Base-by-base conservation (phyloP, 2,888 invertebrate genomes). In the Meliscaeva auricollis region DNA sequence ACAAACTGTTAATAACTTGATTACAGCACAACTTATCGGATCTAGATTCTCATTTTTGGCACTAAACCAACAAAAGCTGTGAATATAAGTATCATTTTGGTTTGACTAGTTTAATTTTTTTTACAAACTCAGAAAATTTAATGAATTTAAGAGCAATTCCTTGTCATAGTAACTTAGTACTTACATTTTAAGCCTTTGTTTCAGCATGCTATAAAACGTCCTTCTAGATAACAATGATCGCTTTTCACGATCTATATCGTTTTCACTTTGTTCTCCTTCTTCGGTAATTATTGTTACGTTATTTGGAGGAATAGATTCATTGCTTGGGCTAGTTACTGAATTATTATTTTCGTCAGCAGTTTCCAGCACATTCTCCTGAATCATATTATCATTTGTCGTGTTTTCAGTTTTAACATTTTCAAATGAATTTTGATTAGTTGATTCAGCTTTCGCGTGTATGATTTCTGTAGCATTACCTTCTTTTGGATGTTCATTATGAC, bases 131-230 rank as follows among this genome's bases (percentile, higher is more conserved):
- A n/a, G n/a, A n/a, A n/a, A n/a, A n/a, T n/a, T n/a, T n/a, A n/a
- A n/a, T n/a, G n/a, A n/a, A n/a, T n/a, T n/a, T n/a, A n/a, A n/a
- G n/a, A n/a, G n/a, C n/a, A n/a, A n/a, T n/a, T n/a, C n/a, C n/a
- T 15, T 6, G 15, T 46, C 15, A 46, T n/a, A n/a, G 32, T 32
- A 32, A 32, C n/a, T 15, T 17, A 44, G 58, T 60, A 48, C 89
- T 22, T 56, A 89, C 90, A 89, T 89, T 58, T 87, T 68, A 32
- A 91, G 87, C 50, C 89, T 88, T 56, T 89, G 88, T 69, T 87
- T 87, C 3, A 91, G 77, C 76, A 91, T 90, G 5, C 87, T 87
- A 76, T 91, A 91, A 56, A 91, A 89, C 77, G 88, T 88, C 20
- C 72, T 89, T 5, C 91, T 89, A 7, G 89, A 89, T 68, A 91